Evolutionary conservation across 1,140 invertebrate genomes (phyloP), one percentile per base, ranked within the genome.

Genomic region (Leptonema lineaticorne): DNA sequence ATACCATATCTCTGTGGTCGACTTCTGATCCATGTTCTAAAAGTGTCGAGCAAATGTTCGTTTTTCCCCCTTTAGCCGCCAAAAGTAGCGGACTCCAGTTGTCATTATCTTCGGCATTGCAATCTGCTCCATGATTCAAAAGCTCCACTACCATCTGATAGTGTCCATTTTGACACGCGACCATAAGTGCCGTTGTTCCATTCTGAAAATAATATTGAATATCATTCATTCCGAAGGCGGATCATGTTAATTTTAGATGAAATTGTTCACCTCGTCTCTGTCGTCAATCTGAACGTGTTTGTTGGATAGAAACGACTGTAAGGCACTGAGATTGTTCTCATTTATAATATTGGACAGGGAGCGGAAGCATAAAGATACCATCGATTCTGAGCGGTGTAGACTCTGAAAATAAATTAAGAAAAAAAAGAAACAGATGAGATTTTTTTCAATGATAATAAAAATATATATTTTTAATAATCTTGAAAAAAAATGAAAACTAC

Each of bases 1-100:
- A 82, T 81, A 96, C 95, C 87, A 96, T 91, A 79, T 99, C 96
- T 73, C 91, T 88, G 72, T 97, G 92, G 75, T 99, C 94, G 50
- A 98, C 86, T 46, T 87, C 81, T 1, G 94, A 94, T 26, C 92
- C 92, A 78, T 93, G 89, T 71, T 97, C 94, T 4, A 98, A 76
- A 7, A 99, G 80, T 74, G 95, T 87, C 58, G 88, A 81, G 22
- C 92, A 92, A 50, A 97, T 87, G 68, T 94, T 89, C 18, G 88
- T 82, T 78, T 94, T 88, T 0, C 96, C 96, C 76, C 93, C 92
- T 75, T 95, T 95, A 0, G 95, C 87, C 9, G 96, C 95, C 80
- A 92, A 93, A 46, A 96, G 81, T 37, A 99, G 79, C 2, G 95
- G 87, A 27, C 92, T 93, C 96, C 96, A 99, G 72, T 93, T 92